Evolutionary conservation across 2,113 vertebrate genomes (phyloP).

Genomic region (Heterocephalus glaber): DNA sequence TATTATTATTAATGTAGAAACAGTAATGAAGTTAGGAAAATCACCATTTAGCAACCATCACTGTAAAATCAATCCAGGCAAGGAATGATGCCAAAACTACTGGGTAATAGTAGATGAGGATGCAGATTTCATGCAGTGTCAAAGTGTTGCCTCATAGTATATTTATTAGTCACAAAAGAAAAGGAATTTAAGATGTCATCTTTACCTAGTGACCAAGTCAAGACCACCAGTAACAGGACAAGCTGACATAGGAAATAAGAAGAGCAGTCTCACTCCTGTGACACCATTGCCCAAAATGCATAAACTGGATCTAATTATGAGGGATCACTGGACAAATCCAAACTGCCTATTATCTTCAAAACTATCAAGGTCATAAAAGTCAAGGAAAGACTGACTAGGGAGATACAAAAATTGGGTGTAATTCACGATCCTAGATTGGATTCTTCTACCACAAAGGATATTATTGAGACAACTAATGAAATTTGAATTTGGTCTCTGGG

Average conservation of each 20-base stretch:
- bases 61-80: constrained; percentile 15
- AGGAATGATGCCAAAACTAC: neutral
- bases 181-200: neutral
- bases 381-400: neutral
- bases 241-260: neutral
- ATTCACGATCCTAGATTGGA: neutral
- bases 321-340: neutral
- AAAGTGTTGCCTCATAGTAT: neutral
- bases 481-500: neutral
- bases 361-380: neutral
- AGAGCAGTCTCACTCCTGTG: neutral
- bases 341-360: neutral
- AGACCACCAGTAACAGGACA: neutral
- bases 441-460: neutral
- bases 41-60: neutral
- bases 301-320: neutral
- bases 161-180: neutral
- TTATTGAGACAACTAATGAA: neutral
- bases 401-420: neutral
- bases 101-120: neutral
- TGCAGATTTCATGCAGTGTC: neutral
- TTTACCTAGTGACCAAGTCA: neutral
- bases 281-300: neutral
- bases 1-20: neutral
- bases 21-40: neutral